These are phyloP conservation scores for Syngnathus rostellatus DNA, from an alignment of 2,797 vertebrate species.

Conservation along the genomic window DNA sequence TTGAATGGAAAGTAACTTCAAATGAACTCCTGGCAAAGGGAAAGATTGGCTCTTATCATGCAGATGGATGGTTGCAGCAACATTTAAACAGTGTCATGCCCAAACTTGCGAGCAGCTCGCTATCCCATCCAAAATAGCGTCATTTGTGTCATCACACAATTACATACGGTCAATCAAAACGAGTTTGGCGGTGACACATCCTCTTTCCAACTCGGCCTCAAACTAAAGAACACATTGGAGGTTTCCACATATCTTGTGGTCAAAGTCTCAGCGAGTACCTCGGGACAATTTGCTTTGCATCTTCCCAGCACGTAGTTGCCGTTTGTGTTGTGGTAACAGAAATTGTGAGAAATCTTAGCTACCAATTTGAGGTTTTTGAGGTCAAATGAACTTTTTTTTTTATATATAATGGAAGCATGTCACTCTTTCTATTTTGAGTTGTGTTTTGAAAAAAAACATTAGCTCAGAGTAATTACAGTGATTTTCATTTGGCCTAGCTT, in stretches of 20 bases:
- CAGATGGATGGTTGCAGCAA: too few species aligned
- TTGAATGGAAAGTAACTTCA: background rate
- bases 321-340: background rate
- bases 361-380: background rate
- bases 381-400: constrained; percentile 16
- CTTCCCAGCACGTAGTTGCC: background rate
- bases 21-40: background rate
- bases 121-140: constrained; percentile 24
- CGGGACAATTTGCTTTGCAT: background rate
- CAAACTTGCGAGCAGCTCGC: background rate
- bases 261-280: background rate
- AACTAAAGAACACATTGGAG: background rate
- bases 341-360: constrained; percentile 3
- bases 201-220: constrained; percentile 10
- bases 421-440: constrained; percentile 20
- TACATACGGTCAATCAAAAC: background rate
- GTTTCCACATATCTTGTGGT: constrained; percentile 1
- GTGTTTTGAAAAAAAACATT: constrained; percentile 16
- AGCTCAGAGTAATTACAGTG: constrained; percentile 25
- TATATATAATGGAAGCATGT: background rate
- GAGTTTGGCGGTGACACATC: background rate
- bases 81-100: too few species aligned
- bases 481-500: constrained; percentile 29
- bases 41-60: background rate
- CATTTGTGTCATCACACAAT: constrained; percentile 1